Evolutionary conservation across 2,888 invertebrate genomes (phyloP), one percentile per base, ranked within the genome.

Genomic region (Antheraea assamensis): DNA sequence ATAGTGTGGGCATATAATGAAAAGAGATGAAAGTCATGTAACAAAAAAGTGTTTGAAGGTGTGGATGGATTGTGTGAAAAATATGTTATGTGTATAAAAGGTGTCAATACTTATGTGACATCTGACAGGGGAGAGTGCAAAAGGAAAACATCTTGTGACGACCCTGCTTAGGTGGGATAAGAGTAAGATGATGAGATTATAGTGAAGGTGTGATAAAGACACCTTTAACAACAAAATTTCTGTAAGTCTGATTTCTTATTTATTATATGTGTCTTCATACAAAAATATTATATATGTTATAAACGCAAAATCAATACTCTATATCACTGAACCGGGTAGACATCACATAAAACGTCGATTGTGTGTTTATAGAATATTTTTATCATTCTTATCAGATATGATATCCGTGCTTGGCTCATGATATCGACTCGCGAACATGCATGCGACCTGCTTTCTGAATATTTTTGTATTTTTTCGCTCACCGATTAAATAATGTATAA

Each of bases 361-460:
- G 58, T 73, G 70, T 70, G 58, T 13, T 47, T 58, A 47, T 70
- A 70, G 47, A 52, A 73, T 73, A 58, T 70, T 61, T 71, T 79
- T 82, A 83, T 83, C 81, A 77, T 17, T 74, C 76, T 78, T 82
- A 83, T 85, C 83, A 74, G 74, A 70, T 70, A 64, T 71, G 75
- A 75, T 83, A 84, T 83, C 81, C 78, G 78, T 74, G 73, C 72
- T 74, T 73, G 58, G 68, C 68, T 31, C 47, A 21, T 68, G 80
- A 81, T 85, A 81, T 42, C 75, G 74, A 55, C 75, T 74, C 71
- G 75, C 78, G 73, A 79, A 81, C 77, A 80, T 70, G 73, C 75
- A 49, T 27, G 80, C 78, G 83, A 81, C 84, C 82, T 76, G 78
- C 75, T 83, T 81, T 80, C 78, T 80, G 80, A 76, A 82, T 81